Conservation (phyloP, 2,888 invertebrate species). For the Ariolimax columbianus region DNA sequence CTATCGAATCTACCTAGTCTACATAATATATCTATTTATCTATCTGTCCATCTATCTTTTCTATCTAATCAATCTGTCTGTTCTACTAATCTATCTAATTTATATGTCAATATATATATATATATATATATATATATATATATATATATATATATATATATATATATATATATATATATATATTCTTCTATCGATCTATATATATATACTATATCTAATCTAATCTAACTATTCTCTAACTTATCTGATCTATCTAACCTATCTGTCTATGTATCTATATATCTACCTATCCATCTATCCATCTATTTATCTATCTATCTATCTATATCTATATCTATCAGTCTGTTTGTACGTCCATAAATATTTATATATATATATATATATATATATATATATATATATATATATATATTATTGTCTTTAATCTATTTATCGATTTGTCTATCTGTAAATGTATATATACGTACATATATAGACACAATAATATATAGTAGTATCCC, state of each 20-base stretch:
- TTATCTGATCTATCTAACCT: neutral
- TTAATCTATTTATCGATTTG: neutral
- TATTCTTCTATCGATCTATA: neutral
- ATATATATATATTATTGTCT: no score
- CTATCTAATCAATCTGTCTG: constrained; percentile 1
- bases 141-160: neutral
- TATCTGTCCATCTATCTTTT: constrained; percentile 27
- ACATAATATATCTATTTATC: constrained; percentile 30
- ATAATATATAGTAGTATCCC: neutral
- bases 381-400: no score
- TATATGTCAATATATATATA: neutral
- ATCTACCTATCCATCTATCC: no score
- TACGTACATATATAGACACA: neutral
- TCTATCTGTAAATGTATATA: neutral
- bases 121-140: constrained; percentile 1
- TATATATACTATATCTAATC: neutral
- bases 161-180: constrained; percentile 1
- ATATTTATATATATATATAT: no score
- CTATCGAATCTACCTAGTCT: neutral
- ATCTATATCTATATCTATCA: no score
- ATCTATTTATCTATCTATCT: no score
- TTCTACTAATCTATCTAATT: neutral
- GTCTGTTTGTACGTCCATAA: neutral
- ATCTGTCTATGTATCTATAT: no score
- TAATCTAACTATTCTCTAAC: neutral